phyloP scores from a whole-genome alignment of 64 coral and sea anemone genomes.

The Montipora foliosa region DNA sequence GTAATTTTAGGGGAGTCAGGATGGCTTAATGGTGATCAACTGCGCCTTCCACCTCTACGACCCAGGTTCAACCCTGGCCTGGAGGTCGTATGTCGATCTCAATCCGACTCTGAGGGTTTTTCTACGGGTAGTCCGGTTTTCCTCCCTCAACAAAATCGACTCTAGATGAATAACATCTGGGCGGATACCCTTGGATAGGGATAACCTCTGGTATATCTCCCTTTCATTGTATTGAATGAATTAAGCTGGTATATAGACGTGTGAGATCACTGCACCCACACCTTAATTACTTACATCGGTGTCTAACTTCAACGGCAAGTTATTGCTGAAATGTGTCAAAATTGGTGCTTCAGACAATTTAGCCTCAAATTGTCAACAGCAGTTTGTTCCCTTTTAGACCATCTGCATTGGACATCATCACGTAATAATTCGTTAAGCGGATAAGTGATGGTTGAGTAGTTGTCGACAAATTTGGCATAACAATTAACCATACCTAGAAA shows the following conservation, averaged over 20 bases:
- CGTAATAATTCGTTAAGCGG: conserved; percentile 19
- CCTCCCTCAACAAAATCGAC: no score
- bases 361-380: neutral
- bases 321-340: neutral
- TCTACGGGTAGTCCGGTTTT: no score
- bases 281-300: conserved; percentile 14
- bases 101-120: no score
- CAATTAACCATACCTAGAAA: conserved; percentile 37
- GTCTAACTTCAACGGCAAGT: conserved; percentile 41
- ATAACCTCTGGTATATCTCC: no score
- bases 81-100: no score
- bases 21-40: no score
- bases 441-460: neutral
- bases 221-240: no score
- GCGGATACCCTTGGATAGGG: no score
- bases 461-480: conserved; percentile 41
- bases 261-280: conserved; percentile 46
- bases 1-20: no score
- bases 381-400: neutral
- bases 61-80: no score
- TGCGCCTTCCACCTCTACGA: no score
- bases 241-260: neutral
- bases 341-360: neutral
- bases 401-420: neutral
- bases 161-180: no score